Evolutionary conservation across 2,113 vertebrate species (phyloP), one percentile per base, ranked within the genome.

Genomic region (Cryptotis parvus): DNA sequence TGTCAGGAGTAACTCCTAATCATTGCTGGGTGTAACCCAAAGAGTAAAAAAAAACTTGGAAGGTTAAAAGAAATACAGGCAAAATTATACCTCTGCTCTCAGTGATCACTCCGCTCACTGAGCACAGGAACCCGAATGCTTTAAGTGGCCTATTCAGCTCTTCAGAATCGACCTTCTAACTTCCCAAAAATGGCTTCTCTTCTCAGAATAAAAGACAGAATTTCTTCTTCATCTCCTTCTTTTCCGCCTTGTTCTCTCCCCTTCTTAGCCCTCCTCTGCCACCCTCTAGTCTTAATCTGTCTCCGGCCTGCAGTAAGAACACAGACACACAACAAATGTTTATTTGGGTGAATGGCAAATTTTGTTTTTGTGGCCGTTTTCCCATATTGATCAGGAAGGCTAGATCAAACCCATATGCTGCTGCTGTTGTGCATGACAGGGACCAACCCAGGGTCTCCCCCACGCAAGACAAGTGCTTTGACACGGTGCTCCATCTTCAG

Each of bases 351-450:
- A 69, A 89, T 52, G 37, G 83, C 35, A 91, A 73, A n/a, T 33
- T 85, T 11, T 87, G 15, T 82, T 58, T 95, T 84, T 79, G 35
- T 86, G 45, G 79, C 63, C 88, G 20, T 4, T 68, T 77, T 89
- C 72, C 75, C 84, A 15, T 65, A 74, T 83, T 93, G 33, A 4
- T 91, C 31, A 76, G 69, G 27, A 52, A 87, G 9, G 70, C 43
- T 89, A 14, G 27, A 58, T n/a, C 22, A 55, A 79, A 29, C 41
- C 14, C 61, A 12, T 68, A 18, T 94, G 16, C 76, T 78, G 49
- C 39, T 55, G 52, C 20, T 55, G 52, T 55, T 55, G 18, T 49
- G 45, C 45, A 49, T 49, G 45, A 8, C 52, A 55, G 52, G 20
- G 52, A 55, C 20, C 15, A 55, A 55, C 20, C 3, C 52, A 55